phyloP scores from a whole-genome alignment of 2,888 invertebrate genomes.

The Syrista parreyssii region DNA sequence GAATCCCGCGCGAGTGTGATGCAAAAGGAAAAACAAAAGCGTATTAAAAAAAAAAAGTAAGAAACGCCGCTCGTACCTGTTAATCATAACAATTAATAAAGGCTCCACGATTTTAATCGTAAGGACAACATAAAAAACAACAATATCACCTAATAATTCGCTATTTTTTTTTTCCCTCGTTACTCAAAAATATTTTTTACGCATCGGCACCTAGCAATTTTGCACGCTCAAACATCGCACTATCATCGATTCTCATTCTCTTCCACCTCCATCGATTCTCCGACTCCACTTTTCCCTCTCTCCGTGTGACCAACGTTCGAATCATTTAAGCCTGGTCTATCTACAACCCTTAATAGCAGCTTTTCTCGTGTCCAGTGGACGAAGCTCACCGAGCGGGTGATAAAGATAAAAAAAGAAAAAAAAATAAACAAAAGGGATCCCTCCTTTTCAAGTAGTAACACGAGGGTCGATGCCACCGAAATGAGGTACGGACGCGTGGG shows the following conservation, averaged over 20 bases:
- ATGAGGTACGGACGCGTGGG: background rate
- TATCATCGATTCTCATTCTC: background rate
- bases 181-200: background rate
- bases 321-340: background rate
- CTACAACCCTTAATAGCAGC: background rate
- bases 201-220: background rate
- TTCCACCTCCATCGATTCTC: background rate
- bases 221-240: background rate
- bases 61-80: constrained; percentile 28
- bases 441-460: background rate
- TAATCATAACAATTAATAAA: constrained; percentile 57
- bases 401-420: background rate
- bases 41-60: constrained; percentile 8
- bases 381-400: background rate
- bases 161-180: constrained; percentile 32
- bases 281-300: constrained; percentile 20
- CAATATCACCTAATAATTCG: constrained; percentile 58
- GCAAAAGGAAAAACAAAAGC: constrained; percentile 10
- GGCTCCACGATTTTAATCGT: constrained; percentile 50
- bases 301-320: background rate
- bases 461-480: background rate
- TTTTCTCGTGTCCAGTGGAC: background rate
- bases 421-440: background rate
- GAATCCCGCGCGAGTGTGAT: constrained; percentile 23
- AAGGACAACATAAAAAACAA: constrained; percentile 56